A percentile compares a stretch with the other conserved stretches of the same genome.
Conservation (phyloP, 2,888 invertebrate genomes). For the Andrena haemorrhoa region DNA sequence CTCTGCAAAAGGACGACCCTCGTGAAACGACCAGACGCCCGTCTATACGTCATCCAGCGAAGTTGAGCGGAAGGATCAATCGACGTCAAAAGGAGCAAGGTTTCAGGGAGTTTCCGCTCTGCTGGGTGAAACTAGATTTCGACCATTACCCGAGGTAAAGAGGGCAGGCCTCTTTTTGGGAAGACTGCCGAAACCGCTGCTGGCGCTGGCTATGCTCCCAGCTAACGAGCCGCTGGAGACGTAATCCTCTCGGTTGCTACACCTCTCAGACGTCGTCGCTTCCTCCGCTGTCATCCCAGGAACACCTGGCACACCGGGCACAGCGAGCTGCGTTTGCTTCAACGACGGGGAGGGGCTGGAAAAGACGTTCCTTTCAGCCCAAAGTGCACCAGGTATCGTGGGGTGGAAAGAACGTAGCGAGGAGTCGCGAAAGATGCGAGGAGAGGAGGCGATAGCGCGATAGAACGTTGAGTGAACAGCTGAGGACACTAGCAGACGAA, state of each 20-base stretch:
- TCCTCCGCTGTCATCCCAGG: slow-evolving; percentile 80
- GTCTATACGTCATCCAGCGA: no score
- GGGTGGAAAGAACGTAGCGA: neutral
- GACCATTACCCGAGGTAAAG: slow-evolving; percentile 85
- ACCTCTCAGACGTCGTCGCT: slow-evolving; percentile 77
- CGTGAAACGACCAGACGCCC: neutral
- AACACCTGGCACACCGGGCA: slow-evolving; percentile 81
- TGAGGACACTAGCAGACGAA: no score
- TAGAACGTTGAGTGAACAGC: no score
- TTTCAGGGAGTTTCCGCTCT: neutral
- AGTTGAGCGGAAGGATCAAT: neutral
- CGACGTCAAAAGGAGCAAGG: neutral
- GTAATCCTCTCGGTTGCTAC: slow-evolving; percentile 86
- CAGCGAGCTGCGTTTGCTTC: slow-evolving; percentile 87
- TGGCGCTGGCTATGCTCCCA: slow-evolving; percentile 90
- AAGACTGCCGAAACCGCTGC: slow-evolving; percentile 94
- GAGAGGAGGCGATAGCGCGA: neutral
- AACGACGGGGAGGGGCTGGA: slow-evolving; percentile 88
- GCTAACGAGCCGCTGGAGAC: slow-evolving; percentile 87
- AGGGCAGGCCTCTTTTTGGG: slow-evolving; percentile 90
- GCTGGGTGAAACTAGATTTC: neutral
- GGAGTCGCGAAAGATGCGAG: neutral
- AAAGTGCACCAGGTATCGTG: neutral
- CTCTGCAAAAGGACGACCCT: slow-evolving; percentile 72
- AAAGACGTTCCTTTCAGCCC: neutral